Conservation (phyloP, 2,888 invertebrate genomes). For the Litoditis marina region DNA sequence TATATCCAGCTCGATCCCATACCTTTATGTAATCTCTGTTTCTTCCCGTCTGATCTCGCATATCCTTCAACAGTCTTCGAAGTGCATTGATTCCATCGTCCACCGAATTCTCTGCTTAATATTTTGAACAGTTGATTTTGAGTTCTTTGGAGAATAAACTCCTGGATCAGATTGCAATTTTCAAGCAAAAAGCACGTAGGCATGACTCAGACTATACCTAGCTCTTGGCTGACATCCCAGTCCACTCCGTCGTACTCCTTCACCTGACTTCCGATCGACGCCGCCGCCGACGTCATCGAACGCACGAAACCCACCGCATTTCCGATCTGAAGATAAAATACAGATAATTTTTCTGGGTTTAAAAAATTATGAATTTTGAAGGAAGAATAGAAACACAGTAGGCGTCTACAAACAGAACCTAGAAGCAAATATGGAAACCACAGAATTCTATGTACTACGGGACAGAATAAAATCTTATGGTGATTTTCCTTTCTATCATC, state of each 20-base stretch:
- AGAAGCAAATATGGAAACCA: too few species aligned
- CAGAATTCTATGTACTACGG: too few species aligned
- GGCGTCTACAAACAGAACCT: too few species aligned
- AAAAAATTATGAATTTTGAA: background rate
- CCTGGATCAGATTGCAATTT: too few species aligned
- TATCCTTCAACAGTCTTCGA: constrained; percentile 15
- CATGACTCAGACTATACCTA: too few species aligned
- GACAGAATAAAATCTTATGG: too few species aligned
- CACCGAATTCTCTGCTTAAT: background rate
- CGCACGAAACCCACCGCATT: constrained; percentile 94
- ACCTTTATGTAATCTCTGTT: constrained; percentile 34
- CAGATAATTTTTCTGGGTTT: too few species aligned
- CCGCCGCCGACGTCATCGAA: constrained; percentile 80
- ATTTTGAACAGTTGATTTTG: too few species aligned
- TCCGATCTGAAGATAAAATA: constrained; percentile 64
- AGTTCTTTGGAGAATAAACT: too few species aligned
- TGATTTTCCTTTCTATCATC: too few species aligned
- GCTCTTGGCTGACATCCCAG: constrained; percentile 10
- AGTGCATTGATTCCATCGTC: background rate
- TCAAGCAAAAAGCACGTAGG: too few species aligned
- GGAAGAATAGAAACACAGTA: background rate
- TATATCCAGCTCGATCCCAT: too few species aligned
- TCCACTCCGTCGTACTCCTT: constrained; percentile 20
- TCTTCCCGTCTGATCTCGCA: constrained; percentile 20
- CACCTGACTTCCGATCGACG: constrained; percentile 19